Evolutionary conservation across 2,888 invertebrate species (phyloP).

Genomic region (Trachelus tabidus): DNA sequence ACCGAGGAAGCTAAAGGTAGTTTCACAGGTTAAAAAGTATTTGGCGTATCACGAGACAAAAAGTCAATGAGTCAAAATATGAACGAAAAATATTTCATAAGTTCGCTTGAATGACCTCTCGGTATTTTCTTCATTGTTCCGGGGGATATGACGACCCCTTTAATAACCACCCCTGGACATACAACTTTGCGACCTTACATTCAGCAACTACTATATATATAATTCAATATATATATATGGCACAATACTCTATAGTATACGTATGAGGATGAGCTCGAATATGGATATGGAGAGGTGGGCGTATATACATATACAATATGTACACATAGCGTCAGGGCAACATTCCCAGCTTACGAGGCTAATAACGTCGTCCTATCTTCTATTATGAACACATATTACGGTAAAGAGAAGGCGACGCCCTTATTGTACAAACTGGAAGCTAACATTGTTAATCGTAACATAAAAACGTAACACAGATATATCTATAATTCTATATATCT

Average conservation of each 20-base stretch:
- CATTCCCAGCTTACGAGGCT: slow-evolving; percentile 1
- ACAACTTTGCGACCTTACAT: neutral
- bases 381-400: slow-evolving; percentile 2
- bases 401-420: neutral
- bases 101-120: slow-evolving; percentile 14
- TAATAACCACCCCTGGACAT: neutral
- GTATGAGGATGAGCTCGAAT: neutral
- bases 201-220: neutral
- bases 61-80: slow-evolving; percentile 9
- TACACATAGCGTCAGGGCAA: neutral
- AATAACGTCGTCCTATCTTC: slow-evolving; percentile 8
- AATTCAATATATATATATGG: neutral
- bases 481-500: too few relatives aligned
- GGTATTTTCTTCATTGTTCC: slow-evolving; percentile 33
- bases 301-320: neutral
- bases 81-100: slow-evolving; percentile 32
- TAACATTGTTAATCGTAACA: neutral
- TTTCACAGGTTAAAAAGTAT: neutral
- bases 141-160: slow-evolving; percentile 20
- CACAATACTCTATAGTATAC: neutral
- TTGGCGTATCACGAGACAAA: neutral
- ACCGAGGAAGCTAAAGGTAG: neutral
- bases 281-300: neutral
- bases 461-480: neutral
- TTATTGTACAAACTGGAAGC: neutral